Evolutionary conservation across 2,797 vertebrate genomes (phyloP), one percentile per base, ranked within the genome.

Genomic region (Ctenopoma kingsleyae): DNA sequence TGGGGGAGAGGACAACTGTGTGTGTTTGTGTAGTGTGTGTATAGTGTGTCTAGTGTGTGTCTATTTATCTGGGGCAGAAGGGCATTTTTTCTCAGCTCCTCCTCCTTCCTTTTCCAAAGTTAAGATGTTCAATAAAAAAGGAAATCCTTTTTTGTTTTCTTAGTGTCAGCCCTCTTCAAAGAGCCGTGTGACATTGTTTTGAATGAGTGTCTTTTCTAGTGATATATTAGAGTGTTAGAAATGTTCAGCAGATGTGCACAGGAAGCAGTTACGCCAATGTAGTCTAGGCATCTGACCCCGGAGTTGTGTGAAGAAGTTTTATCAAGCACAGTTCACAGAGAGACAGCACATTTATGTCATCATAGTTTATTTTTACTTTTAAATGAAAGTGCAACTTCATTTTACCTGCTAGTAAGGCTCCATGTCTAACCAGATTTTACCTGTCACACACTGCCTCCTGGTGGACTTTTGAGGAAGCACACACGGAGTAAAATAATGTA

Each of bases 401-500:
- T 74, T 64, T 41, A 53, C 64, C 61, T 69, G 47, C 12, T 25
- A 16, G 4, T 19, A 50, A 71, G 53, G 38, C 52, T 63, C n/a
- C 44, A 5, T 11, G 5, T 19, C 16, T 15, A 2, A 19, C 15
- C 7, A 23, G 47, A 38, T 54, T 82, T 72, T 53, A 69, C 65
- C 79, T 86, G 83, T 91, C 82, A 76, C 59, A 90, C 80, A 86
- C 83, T 85, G 87, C 89, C 93, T 83, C 92, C 92, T 87, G 55
- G 87, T 93, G 94, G 86, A 23, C 9, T 0, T 1, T 49, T 60
- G 3, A 46, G 40, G 66, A 76, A 76, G 2, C 32, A 50, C 71
- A 84, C 0, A 16, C 5, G 59, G 30, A 66, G 27, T 15, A 1
- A 46, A 46, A 4, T 19, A 46, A 46, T 7, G 15, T n/a, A 16